Conservation (phyloP, 2,113 vertebrate species). For the Brachyistius frenatus region DNA sequence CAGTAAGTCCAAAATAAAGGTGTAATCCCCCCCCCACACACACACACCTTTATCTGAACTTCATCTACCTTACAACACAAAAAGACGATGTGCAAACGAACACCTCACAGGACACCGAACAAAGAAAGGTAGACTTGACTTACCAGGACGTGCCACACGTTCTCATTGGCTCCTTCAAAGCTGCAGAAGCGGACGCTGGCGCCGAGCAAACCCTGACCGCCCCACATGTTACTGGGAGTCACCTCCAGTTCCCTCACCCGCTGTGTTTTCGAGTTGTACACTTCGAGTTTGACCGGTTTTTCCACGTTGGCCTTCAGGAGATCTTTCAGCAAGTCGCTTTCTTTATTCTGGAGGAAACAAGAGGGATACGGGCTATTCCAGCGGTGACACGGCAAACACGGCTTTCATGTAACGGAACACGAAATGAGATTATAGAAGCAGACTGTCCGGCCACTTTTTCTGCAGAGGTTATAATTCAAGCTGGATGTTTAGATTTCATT, state of each 20-base stretch:
- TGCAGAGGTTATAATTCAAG: not conserved
- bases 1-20: not conserved
- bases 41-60: not conserved
- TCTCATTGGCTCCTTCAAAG: constrained; percentile 93
- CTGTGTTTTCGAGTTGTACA: constrained; percentile 92
- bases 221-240: constrained; percentile 97
- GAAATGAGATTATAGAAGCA: constrained; percentile 16
- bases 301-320: constrained; percentile 94
- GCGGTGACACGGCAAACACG: not conserved
- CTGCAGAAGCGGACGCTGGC: constrained; percentile 97
- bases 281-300: constrained; percentile 93
- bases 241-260: constrained; percentile 93
- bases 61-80: not conserved
- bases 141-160: constrained; percentile 95
- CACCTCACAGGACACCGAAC: not conserved
- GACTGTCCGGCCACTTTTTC: not conserved
- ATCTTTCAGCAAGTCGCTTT: constrained; percentile 91
- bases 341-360: constrained; percentile 87
- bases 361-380: not conserved
- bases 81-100: not conserved
- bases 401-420: constrained; percentile 2
- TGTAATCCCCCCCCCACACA: not conserved
- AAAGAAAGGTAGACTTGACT: constrained; percentile 57
- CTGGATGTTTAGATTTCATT: not conserved
- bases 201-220: constrained; percentile 94